Base-by-base conservation (phyloP, 2,888 invertebrate species). In the Nomada ruficornis region DNA sequence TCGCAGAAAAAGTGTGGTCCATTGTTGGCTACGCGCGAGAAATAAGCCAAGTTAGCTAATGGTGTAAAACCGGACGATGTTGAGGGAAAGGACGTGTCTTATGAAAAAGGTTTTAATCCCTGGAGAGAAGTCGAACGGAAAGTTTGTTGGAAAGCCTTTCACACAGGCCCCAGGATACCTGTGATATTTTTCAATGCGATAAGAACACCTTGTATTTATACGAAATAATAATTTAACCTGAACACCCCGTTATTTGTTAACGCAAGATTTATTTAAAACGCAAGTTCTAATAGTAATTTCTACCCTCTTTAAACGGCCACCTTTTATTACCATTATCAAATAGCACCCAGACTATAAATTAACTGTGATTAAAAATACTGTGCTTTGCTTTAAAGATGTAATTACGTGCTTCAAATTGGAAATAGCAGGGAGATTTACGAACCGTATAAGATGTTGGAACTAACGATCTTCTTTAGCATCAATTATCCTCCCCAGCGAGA, bases 41-140 rank as follows among this genome's bases (percentile, higher is more conserved):
- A 83, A 59, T 70, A 60, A 78, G 78, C 72, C 75, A 77, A 83
- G 76, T 83, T 80, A 73, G 78, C 77, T 77, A 83, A 83, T 86
- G 80, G 85, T 71, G 82, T 86, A 83, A 86, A 86, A 86, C 86
- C 85, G 82, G 83, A 77, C 44, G 67, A 71, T 20, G 81, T 36
- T 62, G 29, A 20, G 36, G 59, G 52, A n/a, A 50, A 13, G 55
- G 47, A 5, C 20, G 68, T 36, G 63, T 57, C 47, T 20, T 29
- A 59, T 42, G 63, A 63, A 69, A 70, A 85, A 78, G 84, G 82
- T 85, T 85, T 85, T 82, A 82, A 81, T 85, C 85, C 67, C 59
- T 55, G 47, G 67, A 59, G 47, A 52, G 47, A 47, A 47, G 52
- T 57, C 44, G 72, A 67, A 62, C 50, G 76, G 64, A 72, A 82